Conservation (phyloP, 2,888 invertebrate species). For the Phytoseiulus persimilis region DNA sequence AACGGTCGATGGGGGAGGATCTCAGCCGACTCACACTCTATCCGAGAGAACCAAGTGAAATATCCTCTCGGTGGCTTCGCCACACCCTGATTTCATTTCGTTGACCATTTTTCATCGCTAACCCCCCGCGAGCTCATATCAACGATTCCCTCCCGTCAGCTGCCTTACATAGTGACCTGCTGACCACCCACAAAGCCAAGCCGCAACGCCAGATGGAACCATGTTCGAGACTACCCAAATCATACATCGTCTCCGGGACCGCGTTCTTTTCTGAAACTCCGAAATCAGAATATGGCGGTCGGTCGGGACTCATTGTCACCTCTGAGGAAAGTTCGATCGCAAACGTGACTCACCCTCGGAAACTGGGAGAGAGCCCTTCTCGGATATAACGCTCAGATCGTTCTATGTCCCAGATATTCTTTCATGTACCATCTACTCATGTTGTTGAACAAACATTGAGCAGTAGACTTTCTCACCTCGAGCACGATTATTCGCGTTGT, state of each 20-base stretch:
- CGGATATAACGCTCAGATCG: too few relatives aligned
- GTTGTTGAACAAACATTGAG: too few relatives aligned
- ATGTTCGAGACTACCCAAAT: not conserved
- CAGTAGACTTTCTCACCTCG: too few relatives aligned
- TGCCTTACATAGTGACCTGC: not conserved
- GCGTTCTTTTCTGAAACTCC: not conserved
- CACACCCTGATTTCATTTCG: not conserved
- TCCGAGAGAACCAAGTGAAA: not conserved
- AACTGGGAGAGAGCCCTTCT: too few relatives aligned
- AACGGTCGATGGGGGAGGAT: not conserved
- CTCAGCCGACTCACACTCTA: not conserved
- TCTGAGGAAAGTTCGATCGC: too few relatives aligned
- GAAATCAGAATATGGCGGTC: too few relatives aligned
- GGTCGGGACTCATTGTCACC: too few relatives aligned
- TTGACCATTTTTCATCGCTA: not conserved
- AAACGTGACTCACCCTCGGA: too few relatives aligned
- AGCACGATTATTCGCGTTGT: too few relatives aligned
- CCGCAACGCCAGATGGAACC: not conserved
- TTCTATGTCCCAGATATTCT: too few relatives aligned
- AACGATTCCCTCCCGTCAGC: not conserved
- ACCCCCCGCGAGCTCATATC: not conserved
- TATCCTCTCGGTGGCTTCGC: not conserved
- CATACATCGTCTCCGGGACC: not conserved
- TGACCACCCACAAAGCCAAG: not conserved
- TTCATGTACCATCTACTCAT: too few relatives aligned